A percentile compares a stretch with the other conserved stretches of the same genome.
Evolutionary conservation across 2,797 vertebrate species (phyloP).

Genomic region (Pitangus sulphuratus): DNA sequence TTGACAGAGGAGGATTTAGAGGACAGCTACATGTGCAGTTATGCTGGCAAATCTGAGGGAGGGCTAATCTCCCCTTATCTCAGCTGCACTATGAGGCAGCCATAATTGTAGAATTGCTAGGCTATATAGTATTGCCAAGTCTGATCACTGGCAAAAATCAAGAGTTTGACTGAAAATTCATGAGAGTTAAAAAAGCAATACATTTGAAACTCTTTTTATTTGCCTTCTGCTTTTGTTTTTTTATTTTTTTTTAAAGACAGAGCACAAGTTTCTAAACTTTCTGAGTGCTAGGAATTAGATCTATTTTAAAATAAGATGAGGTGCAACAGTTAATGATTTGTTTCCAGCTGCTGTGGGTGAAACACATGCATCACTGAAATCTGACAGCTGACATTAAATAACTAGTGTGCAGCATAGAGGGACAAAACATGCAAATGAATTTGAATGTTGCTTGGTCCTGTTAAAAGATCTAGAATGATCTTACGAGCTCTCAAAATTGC

Average conservation of each 20-base stretch:
- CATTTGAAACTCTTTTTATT: neutral
- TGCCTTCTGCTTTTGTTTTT: neutral
- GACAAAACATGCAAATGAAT: neutral
- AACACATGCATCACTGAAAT: neutral
- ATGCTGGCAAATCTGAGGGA: neutral
- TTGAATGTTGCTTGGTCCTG: neutral
- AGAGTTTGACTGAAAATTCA: neutral
- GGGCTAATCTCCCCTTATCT: neutral
- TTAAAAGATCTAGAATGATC: neutral
- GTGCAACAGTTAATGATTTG: neutral
- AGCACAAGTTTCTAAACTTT: neutral
- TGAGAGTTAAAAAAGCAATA: neutral
- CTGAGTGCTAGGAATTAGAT: neutral
- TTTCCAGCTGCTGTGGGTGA: neutral
- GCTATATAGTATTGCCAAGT: neutral
- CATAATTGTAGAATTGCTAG: neutral
- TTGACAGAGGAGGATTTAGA: neutral
- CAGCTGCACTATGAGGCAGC: neutral
- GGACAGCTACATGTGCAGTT: neutral
- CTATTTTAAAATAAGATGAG: neutral
- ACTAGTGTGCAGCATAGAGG: neutral
- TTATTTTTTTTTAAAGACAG: neutral
- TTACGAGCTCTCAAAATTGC: neutral
- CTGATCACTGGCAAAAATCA: neutral
- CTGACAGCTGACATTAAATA: neutral